These are phyloP conservation scores for Brachypteracias leptosomus DNA, from an alignment of 2,113 vertebrate genomes.

Conservation along the genomic window DNA sequence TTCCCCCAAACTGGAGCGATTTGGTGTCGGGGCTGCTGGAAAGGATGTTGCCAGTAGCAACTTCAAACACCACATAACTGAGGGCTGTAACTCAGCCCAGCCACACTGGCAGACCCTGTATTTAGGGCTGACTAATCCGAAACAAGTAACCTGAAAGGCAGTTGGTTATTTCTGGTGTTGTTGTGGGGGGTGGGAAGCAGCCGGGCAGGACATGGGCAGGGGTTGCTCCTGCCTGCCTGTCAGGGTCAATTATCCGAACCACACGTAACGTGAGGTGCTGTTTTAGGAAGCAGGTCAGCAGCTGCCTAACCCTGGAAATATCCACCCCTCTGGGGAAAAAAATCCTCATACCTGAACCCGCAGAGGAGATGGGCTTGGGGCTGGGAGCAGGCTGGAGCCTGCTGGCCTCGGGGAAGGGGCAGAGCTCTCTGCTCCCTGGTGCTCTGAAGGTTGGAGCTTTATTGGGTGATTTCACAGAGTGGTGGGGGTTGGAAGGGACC, in stretches of 20 bases:
- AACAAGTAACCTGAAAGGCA: conserved; percentile 61
- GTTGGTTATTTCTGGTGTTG: neutral
- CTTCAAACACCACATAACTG: neutral
- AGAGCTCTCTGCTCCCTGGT: neutral
- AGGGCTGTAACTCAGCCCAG: neutral
- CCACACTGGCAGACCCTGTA: neutral
- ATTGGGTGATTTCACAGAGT: neutral
- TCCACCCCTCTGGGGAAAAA: conserved; percentile 1
- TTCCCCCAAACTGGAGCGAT: accelerated
- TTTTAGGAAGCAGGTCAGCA: conserved; percentile 64
- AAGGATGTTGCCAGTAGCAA: conserved; percentile 13
- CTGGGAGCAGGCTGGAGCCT: neutral
- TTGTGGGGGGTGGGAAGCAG: conserved; percentile 9
- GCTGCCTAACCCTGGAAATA: conserved; percentile 58
- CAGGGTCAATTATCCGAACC: conserved; percentile 36
- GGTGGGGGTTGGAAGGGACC: neutral
- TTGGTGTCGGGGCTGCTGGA: neutral
- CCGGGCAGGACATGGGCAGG: neutral
- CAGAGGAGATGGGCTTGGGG: neutral
- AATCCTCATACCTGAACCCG: neutral
- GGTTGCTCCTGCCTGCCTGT: neutral
- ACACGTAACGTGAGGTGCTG: conserved; percentile 19
- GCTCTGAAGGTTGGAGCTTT: neutral
- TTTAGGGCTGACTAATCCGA: conserved; percentile 31
- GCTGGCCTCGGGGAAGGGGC: neutral